phyloP scores from a whole-genome alignment of 1,140 invertebrate genomes.

The Hirudo medicinalis region DNA sequence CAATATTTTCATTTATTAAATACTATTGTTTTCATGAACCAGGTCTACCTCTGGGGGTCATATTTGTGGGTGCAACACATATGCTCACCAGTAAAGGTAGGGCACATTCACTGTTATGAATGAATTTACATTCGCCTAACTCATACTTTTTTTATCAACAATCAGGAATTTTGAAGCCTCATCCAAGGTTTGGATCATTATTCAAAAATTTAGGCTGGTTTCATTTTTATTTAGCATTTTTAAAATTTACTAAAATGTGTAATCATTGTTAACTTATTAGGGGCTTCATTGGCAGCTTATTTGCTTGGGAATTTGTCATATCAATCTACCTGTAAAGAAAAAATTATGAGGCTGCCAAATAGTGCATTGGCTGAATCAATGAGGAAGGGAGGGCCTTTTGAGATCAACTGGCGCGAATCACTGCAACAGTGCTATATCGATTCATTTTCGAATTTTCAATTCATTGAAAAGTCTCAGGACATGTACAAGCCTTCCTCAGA shows the following conservation, averaged over 20 bases:
- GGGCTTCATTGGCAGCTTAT: constrained; percentile 55
- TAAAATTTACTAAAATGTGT: constrained; percentile 2
- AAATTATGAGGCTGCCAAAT: constrained; percentile 56
- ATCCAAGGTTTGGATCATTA: constrained; percentile 49
- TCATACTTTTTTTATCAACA: constrained; percentile 21
- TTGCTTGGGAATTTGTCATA: constrained; percentile 63
- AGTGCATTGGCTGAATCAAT: constrained; percentile 49
- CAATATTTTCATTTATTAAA: no score
- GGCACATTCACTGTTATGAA: neutral
- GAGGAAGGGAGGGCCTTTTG: constrained; percentile 35
- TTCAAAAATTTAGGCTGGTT: constrained; percentile 44
- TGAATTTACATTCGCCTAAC: neutral
- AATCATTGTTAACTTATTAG: constrained; percentile 36
- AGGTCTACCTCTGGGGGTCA: constrained; percentile 48
- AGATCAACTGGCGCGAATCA: neutral
- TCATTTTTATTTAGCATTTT: neutral
- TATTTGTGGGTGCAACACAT: constrained; percentile 48
- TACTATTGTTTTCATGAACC: no score
- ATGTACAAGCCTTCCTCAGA: no score
- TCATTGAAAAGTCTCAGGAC: no score
- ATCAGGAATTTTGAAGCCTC: constrained; percentile 45
- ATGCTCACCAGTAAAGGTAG: constrained; percentile 50
- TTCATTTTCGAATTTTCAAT: no score
- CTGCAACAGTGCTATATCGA: no score
- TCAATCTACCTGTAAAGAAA: constrained; percentile 56